Evolutionary conservation across 2,113 vertebrate genomes (phyloP).

Genomic region (Rhinichthys klamathensis): DNA sequence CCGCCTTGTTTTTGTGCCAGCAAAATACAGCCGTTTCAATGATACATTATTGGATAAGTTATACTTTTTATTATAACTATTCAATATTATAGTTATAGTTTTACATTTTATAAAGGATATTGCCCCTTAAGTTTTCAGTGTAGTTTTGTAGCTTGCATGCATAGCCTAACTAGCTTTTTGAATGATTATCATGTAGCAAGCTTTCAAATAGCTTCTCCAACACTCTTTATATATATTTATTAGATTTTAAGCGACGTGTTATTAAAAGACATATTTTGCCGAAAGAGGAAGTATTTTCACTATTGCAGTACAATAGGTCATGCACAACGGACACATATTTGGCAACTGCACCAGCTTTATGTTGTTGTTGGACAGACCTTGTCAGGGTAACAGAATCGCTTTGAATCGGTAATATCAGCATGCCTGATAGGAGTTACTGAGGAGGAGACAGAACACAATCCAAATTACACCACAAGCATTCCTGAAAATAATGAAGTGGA

Average conservation of each 20-base stretch:
- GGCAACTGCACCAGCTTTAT: not conserved
- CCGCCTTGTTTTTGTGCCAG: too few species aligned
- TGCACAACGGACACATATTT: not conserved
- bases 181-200: not conserved
- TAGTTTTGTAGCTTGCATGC: not conserved
- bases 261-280: not conserved
- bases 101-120: not conserved
- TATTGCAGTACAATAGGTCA: not conserved
- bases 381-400: not conserved
- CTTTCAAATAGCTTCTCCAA: not conserved
- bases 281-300: not conserved
- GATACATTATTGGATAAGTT: not conserved
- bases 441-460: not conserved
- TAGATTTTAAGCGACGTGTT: not conserved
- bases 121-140: not conserved
- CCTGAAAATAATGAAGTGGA: not conserved
- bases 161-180: not conserved
- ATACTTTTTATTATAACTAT: not conserved
- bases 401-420: not conserved
- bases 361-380: not conserved
- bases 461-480: not conserved
- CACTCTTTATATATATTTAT: not conserved
- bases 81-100: not conserved
- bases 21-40: not conserved
- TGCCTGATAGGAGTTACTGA: not conserved